Evolutionary conservation across 2,888 invertebrate genomes (phyloP).

Genomic region (Aleiodes testaceus): DNA sequence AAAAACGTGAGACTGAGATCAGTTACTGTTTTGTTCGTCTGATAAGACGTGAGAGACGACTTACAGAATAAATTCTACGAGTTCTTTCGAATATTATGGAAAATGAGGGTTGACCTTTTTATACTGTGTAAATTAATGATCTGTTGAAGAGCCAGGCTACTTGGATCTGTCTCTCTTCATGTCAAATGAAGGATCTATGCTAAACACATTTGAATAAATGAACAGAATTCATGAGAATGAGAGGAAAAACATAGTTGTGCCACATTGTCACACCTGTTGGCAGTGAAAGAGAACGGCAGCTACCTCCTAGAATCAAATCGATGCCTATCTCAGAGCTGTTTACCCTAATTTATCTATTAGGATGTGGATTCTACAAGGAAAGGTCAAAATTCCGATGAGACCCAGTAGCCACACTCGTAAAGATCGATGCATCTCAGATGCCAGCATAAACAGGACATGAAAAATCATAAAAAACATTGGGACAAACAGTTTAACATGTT

Average conservation of each 20-base stretch:
- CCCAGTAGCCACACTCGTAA: neutral
- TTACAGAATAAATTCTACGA: no score
- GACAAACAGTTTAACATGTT: conserved; percentile 27
- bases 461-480: neutral
- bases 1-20: conserved; percentile 5
- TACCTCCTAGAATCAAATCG: conserved; percentile 36
- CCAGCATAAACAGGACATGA: conserved; percentile 1
- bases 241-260: neutral
- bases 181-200: no score
- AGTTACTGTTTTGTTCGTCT: neutral
- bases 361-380: conserved; percentile 32
- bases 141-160: no score
- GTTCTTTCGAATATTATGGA: no score
- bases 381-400: conserved; percentile 4
- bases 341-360: conserved; percentile 48
- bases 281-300: neutral
- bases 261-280: conserved; percentile 9
- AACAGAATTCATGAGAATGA: neutral
- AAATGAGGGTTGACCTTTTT: no score
- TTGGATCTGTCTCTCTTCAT: no score
- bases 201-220: no score
- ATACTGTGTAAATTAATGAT: no score
- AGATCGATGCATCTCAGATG: conserved; percentile 21
- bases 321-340: conserved; percentile 43
- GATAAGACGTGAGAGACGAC: neutral